A percentile compares a stretch with the other conserved stretches of the same genome.
Conservation (phyloP, 2,888 invertebrate species). For the Fragum fragum region DNA sequence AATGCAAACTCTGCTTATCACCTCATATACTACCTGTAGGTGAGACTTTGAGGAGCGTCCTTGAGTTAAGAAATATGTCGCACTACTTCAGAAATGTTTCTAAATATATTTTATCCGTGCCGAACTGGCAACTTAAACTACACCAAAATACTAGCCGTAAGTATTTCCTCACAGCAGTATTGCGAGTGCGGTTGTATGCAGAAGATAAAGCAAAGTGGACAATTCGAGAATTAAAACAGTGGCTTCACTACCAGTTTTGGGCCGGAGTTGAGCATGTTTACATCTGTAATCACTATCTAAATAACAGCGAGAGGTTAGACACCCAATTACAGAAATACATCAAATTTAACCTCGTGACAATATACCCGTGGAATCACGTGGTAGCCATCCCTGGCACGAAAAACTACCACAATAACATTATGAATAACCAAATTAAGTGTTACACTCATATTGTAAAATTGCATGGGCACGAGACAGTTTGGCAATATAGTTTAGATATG, state of each 20-base stretch:
- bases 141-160: not conserved
- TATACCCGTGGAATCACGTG: slow-evolving; percentile 21
- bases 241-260: slow-evolving; percentile 37
- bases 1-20: not conserved
- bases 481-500: slow-evolving; percentile 31
- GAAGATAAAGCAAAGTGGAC: slow-evolving; percentile 39
- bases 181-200: slow-evolving; percentile 30
- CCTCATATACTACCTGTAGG: not conserved
- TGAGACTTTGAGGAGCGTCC: not conserved
- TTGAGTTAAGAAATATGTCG: not conserved
- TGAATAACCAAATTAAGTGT: slow-evolving; percentile 12
- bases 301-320: slow-evolving; percentile 15
- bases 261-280: slow-evolving; percentile 36
- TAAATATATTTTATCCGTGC: slow-evolving; percentile 2
- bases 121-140: slow-evolving; percentile 10
- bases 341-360: slow-evolving; percentile 5
- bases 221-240: slow-evolving; percentile 29
- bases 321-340: slow-evolving; percentile 26
- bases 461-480: slow-evolving; percentile 17
- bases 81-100: not conserved
- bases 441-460: not conserved
- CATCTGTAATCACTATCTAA: slow-evolving; percentile 32
- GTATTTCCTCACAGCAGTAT: slow-evolving; percentile 28
- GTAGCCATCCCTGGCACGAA: slow-evolving; percentile 15
- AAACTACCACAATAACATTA: not conserved